Evolutionary conservation across 1,140 invertebrate species (phyloP).

Genomic region (Eupristina koningsbergeri): DNA sequence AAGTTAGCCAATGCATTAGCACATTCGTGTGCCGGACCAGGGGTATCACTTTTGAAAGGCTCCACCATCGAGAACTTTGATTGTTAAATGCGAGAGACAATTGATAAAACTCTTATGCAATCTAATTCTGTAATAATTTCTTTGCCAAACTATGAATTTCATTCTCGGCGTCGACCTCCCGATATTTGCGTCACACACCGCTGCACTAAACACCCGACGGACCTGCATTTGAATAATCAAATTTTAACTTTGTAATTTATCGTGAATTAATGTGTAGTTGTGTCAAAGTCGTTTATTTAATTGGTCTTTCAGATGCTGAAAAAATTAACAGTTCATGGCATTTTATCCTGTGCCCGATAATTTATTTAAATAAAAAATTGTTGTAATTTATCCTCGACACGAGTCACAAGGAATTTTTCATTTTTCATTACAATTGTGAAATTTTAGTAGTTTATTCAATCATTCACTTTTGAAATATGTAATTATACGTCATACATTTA

Average conservation of each 20-base stretch:
- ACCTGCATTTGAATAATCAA: not conserved
- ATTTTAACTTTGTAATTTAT: not conserved
- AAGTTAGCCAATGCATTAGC: slow-evolving; percentile 27
- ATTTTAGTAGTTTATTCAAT: too few species aligned
- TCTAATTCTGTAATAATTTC: not conserved
- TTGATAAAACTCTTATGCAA: not conserved
- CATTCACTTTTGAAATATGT: too few species aligned
- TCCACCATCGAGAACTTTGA: too few species aligned
- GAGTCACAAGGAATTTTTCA: not conserved
- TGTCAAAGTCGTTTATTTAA: not conserved
- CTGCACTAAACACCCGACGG: not conserved
- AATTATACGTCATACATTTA: too few species aligned
- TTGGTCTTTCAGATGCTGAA: not conserved
- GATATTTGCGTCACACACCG: not conserved
- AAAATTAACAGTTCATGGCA: not conserved
- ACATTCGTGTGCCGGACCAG: not conserved
- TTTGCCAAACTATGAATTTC: not conserved
- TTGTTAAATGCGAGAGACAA: not conserved
- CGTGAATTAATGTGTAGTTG: not conserved
- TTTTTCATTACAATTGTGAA: too few species aligned
- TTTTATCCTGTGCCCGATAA: not conserved
- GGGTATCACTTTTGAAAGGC: not conserved
- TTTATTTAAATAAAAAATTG: not conserved
- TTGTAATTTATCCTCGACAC: not conserved
- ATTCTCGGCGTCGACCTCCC: not conserved